Percentiles rank a stretch among this genome's conserved stretches.
Evolutionary conservation across 1,140 invertebrate species (phyloP).

Genomic region (Bactericera cockerelli): DNA sequence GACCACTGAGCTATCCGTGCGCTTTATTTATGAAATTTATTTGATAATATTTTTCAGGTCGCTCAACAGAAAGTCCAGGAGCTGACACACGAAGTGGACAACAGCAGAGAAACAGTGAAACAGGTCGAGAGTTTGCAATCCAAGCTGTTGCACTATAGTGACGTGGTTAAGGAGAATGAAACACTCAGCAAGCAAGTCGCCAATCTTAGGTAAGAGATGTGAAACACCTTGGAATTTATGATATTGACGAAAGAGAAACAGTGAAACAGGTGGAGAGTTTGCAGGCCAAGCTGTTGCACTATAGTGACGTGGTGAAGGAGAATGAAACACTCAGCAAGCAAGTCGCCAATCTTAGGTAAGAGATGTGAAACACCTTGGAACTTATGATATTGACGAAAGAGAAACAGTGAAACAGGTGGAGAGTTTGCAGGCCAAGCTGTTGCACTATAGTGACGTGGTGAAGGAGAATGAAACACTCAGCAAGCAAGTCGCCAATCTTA

Average conservation of each 20-base stretch:
- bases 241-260: not conserved
- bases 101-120: not conserved
- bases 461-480: constrained; percentile 7
- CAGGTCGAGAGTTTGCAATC: not conserved
- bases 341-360: not conserved
- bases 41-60: too few relatives aligned
- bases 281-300: not conserved
- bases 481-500: not conserved
- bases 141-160: not conserved
- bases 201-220: not conserved
- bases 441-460: not conserved
- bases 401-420: not conserved
- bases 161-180: not conserved
- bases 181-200: constrained; percentile 1
- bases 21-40: too few relatives aligned
- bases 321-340: constrained; percentile 7
- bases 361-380: too few relatives aligned
- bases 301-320: not conserved
- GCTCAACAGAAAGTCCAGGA: constrained; percentile 7
- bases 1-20: too few relatives aligned
- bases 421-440: not conserved
- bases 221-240: too few relatives aligned
- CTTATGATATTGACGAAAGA: too few relatives aligned
- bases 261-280: not conserved
- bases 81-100: not conserved